Evolutionary conservation across 2,888 invertebrate species (phyloP).

Genomic region (Phalera bucephala): DNA sequence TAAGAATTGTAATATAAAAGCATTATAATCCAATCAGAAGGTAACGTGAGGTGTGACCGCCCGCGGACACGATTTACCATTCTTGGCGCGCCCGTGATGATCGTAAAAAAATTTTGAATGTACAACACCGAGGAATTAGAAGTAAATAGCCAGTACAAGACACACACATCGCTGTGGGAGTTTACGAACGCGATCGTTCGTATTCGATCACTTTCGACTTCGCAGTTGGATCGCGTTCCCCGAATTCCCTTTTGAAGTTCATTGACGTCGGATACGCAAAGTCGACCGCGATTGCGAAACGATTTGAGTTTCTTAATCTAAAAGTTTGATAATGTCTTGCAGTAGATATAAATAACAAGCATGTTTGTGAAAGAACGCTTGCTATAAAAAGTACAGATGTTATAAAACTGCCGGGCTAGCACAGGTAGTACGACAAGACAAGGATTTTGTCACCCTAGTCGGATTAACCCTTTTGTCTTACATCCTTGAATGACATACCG

Average conservation of each 20-base stretch:
- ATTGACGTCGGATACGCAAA: conserved; percentile 34
- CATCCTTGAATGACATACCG: too few relatives aligned
- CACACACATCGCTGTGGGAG: conserved; percentile 46
- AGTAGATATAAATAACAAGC: conserved; percentile 8
- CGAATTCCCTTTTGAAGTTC: conserved; percentile 36
- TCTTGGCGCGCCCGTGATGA: conserved; percentile 56
- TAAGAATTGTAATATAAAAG: conserved; percentile 80
- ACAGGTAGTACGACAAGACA: too few relatives aligned
- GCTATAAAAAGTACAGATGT: too few relatives aligned
- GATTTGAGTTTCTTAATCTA: conserved; percentile 13
- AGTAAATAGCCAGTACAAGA: conserved; percentile 50
- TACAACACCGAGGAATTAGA: conserved; percentile 63
- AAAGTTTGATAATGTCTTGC: conserved; percentile 26
- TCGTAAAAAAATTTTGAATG: conserved; percentile 74
- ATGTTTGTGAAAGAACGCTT: conserved; percentile 34
- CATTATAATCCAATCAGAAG: conserved; percentile 81
- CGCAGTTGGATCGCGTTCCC: conserved; percentile 27
- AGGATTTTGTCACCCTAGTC: too few relatives aligned
- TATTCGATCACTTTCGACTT: conserved; percentile 39
- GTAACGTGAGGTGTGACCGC: conserved; percentile 72
- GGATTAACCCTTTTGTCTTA: too few relatives aligned
- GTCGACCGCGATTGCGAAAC: conserved; percentile 28
- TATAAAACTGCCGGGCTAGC: too few relatives aligned
- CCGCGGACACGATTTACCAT: conserved; percentile 70
- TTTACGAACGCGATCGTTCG: conserved; percentile 21